Base-by-base conservation (phyloP, 2,797 vertebrate species). In the Danionella dracula region DNA sequence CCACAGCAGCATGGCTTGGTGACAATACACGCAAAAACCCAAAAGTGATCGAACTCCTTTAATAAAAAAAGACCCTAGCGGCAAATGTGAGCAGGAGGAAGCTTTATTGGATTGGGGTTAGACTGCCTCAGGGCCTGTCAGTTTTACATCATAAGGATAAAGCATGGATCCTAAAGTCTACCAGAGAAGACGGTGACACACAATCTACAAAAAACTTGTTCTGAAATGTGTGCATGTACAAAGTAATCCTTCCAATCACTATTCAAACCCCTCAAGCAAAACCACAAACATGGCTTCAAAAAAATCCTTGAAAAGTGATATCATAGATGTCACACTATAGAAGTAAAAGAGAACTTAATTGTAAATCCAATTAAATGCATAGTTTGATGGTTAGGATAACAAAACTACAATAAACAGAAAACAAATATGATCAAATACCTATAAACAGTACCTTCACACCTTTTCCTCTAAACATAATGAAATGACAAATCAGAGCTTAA, bases 151-250 rank as follows among this genome's bases (percentile, higher is more conserved):
- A 49, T 11, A 56, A 27, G 53, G 12, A 57, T 58, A 54, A 67
- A 62, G 31, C 72, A 48, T 35, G 37, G 70, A 67, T 66, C 35
- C 57, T 40, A 58, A 17, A 63, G 58, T 67, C 17, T 53, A 74
- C 35, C 62, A 62, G 44, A 56, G 62, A 51, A 60, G 44, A 65
- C 23, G 17, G 38, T 8, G 34, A 40, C 48, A 61, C 66, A 59
- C 50, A 49, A 50, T 62, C 46, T 59, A 60, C 66, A 69, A 54
- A 68, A 69, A 60, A n/a, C 40, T 68, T 19, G 64, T 40, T 15
- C 13, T 5, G 15, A 61, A 16, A 20, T 55, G 8, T 13, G 54
- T 40, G 38, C 42, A 56, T 45, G 48, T 35, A 55, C 61, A 37
- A 49, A 50, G 23, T 42, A 27, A 46, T n/a, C 13, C 10, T 54